A percentile compares a stretch with the other conserved stretches of the same genome.
These are phyloP conservation scores for Carcinoscorpius rotundicauda DNA, from an alignment of 1,140 invertebrate genomes.

Conservation along the genomic window DNA sequence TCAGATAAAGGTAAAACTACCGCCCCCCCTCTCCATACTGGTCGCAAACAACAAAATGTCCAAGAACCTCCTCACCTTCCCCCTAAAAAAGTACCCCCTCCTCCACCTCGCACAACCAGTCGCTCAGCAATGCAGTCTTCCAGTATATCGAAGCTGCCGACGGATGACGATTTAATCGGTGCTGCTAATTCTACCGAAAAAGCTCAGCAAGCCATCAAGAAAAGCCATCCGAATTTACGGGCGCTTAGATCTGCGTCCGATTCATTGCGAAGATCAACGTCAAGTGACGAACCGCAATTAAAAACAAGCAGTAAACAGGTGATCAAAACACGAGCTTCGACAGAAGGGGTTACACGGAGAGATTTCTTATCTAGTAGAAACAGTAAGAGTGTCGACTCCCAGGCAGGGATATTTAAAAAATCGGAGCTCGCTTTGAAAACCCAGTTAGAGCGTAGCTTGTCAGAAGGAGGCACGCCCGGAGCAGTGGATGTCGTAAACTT, in stretches of 20 bases:
- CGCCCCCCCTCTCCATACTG: neutral
- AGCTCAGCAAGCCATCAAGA: slow-evolving; percentile 1
- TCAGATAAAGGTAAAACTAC: too few species aligned
- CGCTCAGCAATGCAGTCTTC: slow-evolving; percentile 63
- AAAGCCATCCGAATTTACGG: slow-evolving; percentile 21
- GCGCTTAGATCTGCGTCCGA: slow-evolving; percentile 22
- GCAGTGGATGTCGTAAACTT: too few species aligned
- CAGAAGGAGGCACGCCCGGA: too few species aligned
- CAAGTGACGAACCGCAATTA: neutral
- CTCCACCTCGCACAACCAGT: slow-evolving; percentile 66
- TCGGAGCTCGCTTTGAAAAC: too few species aligned
- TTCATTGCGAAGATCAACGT: slow-evolving; percentile 17
- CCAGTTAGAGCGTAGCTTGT: too few species aligned
- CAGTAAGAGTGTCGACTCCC: slow-evolving; percentile 60
- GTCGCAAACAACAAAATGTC: neutral
- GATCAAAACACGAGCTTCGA: slow-evolving; percentile 3
- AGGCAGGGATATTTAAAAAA: slow-evolving; percentile 40
- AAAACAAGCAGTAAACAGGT: neutral
- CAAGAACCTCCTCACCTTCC: slow-evolving; percentile 7
- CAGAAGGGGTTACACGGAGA: slow-evolving; percentile 14
- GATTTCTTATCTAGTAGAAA: slow-evolving; percentile 40
- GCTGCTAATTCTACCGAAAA: slow-evolving; percentile 14
- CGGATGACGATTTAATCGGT: slow-evolving; percentile 33
- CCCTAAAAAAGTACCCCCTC: slow-evolving; percentile 53
- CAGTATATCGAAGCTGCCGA: slow-evolving; percentile 49